Evolutionary conservation across 30 jellyfish, hydroid and myxozoan genomes (phyloP), one percentile per base, ranked within the genome.

Genomic region (Catostylus mosaicus): DNA sequence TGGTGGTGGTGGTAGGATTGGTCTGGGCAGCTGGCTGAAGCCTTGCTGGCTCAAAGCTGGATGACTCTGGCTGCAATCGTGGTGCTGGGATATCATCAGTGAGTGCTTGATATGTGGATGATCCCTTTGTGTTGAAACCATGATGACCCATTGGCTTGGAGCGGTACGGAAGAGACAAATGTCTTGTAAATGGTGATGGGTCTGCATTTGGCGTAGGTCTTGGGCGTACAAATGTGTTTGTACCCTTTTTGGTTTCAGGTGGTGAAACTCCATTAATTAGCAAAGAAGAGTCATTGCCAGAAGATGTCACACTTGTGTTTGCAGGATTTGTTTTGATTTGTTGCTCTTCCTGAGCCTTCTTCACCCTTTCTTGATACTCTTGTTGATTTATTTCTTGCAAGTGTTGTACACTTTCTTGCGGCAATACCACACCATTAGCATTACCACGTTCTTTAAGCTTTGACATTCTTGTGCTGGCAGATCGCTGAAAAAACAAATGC

Each of bases 391-490:
- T 70, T 75, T 85, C 84, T 66, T 94, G 97, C 34, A 94, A 68
- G 76, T 96, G 93, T 33, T 94, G 97, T 27, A 94, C 96, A 64
- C 99, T 94, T 66, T 94, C 97, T 67, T 85, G 92, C 26, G 99
- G 99, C n/a, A 94, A 84, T 23, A 75, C 88, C 2, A 94, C 97
- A 59, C 99, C 99, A 65, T 94, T 94, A n/a, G 95, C 88, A 23
- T 89, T 72, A 11, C 95, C 90, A 34, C 70, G 56, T 57, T 92
- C 96, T 56, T 73, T 78, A 29, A 93, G 86, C 69, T 92, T 86
- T 43, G 96, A 87, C 91, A 72, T 77, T 54, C 99, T 69, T 31
- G 97, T 77, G 75, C 97, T 88, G 38, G 85, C 84, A 30, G 87
- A 68, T 78, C 99, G 84, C 99, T 94, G 80, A 9, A 50, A 3